Evolutionary conservation across 2,888 invertebrate genomes (phyloP).

Genomic region (Drosophila neutralis): DNA sequence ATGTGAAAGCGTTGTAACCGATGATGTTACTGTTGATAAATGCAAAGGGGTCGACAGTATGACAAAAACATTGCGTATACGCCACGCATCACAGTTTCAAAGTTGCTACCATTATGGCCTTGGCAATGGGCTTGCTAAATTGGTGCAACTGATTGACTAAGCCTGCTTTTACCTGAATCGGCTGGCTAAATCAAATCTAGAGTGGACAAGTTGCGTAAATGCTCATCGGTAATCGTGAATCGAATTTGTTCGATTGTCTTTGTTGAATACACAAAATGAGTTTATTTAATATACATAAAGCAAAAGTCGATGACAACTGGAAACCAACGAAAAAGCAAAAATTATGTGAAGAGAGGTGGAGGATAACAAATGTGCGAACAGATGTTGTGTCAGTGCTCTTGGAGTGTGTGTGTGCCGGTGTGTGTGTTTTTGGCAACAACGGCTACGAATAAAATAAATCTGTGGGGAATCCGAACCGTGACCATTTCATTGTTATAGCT

Average conservation of each 20-base stretch:
- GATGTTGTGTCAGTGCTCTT: conserved; percentile 22
- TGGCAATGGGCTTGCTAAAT: conserved; percentile 14
- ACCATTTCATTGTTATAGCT: conserved; percentile 46
- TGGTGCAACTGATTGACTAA: conserved; percentile 6
- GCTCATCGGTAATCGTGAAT: conserved; percentile 33
- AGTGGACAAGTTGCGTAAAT: conserved; percentile 19
- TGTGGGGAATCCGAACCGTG: conserved; percentile 44
- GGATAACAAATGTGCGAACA: conserved; percentile 37
- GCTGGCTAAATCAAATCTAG: conserved; percentile 15
- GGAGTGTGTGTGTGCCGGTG: conserved; percentile 10
- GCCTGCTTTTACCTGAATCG: neutral
- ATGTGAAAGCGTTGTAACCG: conserved; percentile 53
- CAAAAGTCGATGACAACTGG: conserved; percentile 21
- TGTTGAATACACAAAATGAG: conserved; percentile 38
- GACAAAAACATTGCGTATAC: conserved; percentile 26
- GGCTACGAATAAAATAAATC: conserved; percentile 31
- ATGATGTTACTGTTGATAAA: conserved; percentile 50
- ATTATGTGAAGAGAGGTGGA: neutral
- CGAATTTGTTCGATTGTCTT: conserved; percentile 26
- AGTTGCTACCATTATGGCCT: neutral
- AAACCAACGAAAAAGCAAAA: neutral
- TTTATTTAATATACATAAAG: conserved; percentile 48
- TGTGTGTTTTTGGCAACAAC: conserved; percentile 33
- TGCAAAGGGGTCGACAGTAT: conserved; percentile 47
- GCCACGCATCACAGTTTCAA: conserved; percentile 6